Conservation (phyloP, 2,113 vertebrate species). For the Embiotoca jacksoni region DNA sequence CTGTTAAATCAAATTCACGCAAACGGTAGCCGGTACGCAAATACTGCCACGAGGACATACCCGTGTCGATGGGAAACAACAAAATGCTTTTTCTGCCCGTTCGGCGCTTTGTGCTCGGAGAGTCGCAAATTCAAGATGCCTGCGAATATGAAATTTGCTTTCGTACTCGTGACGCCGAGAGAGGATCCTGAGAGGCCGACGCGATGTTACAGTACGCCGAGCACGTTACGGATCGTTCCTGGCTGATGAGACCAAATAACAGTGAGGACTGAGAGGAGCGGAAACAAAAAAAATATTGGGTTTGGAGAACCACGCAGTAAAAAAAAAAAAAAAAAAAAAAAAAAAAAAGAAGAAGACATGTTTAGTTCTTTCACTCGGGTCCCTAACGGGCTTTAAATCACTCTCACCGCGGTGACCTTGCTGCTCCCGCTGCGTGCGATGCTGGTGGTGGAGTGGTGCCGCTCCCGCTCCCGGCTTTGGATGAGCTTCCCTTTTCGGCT, state of each 20-base stretch:
- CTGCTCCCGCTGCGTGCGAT: constrained; percentile 44
- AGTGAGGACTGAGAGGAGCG: constrained; percentile 27
- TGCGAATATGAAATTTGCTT: constrained; percentile 57
- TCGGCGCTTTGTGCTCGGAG: constrained; percentile 49
- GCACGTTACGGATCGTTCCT: constrained; percentile 58
- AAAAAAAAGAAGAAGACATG: background rate
- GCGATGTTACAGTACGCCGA: constrained; percentile 55
- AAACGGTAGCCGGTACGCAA: constrained; percentile 60
- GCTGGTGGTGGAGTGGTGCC: background rate
- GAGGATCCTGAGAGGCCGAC: constrained; percentile 46
- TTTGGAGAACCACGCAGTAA: constrained; percentile 16
- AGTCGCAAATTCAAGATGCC: constrained; percentile 54
- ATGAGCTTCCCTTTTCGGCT: constrained; percentile 13
- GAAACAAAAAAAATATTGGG: constrained; percentile 9
- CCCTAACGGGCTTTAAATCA: constrained; percentile 63
- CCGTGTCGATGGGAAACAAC: constrained; percentile 35
- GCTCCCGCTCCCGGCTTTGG: constrained; percentile 12
- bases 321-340: background rate
- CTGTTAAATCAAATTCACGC: constrained; percentile 57
- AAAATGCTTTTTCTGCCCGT: constrained; percentile 24
- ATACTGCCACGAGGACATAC: constrained; percentile 39
- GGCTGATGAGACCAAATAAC: constrained; percentile 41
- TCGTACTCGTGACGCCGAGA: constrained; percentile 54
- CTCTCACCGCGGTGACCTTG: constrained; percentile 60
- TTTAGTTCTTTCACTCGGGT: constrained; percentile 26